phyloP scores from a whole-genome alignment of 2,797 vertebrate genomes.

The Fistularia commersonii region DNA sequence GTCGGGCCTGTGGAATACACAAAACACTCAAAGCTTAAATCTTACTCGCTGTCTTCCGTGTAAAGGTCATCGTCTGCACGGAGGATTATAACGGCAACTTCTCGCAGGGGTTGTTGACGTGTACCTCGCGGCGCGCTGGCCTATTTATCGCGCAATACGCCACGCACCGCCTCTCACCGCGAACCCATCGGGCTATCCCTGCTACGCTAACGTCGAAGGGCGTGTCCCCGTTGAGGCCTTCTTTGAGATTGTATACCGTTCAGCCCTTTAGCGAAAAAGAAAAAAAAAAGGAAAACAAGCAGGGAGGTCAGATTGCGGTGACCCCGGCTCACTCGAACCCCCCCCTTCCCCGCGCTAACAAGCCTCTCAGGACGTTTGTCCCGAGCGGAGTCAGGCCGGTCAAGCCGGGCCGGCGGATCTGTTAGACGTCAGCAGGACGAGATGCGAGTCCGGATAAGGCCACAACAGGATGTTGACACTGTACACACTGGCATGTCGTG shows the following conservation, averaged over 20 bases:
- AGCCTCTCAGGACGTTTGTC: too few relatives aligned
- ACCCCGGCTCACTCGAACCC: background rate
- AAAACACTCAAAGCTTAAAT: too few relatives aligned
- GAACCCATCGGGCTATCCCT: too few relatives aligned
- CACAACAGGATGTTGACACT: constrained; percentile 54
- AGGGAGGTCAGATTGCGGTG: constrained; percentile 14
- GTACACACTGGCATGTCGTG: constrained; percentile 52
- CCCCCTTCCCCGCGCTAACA: background rate
- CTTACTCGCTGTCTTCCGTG: too few relatives aligned
- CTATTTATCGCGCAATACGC: too few relatives aligned
- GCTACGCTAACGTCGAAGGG: constrained; percentile 16
- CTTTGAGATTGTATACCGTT: constrained; percentile 33
- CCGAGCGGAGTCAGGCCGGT: background rate
- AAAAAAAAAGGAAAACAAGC: constrained; percentile 1
- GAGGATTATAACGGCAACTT: too few relatives aligned
- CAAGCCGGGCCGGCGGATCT: constrained; percentile 7
- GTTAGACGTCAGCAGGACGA: constrained; percentile 24
- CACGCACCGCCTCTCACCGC: too few relatives aligned
- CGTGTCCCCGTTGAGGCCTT: constrained; percentile 25
- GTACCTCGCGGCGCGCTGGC: too few relatives aligned
- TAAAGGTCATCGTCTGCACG: too few relatives aligned
- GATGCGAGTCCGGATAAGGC: constrained; percentile 29
- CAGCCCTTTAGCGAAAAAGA: constrained; percentile 4
- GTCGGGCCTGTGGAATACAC: constrained; percentile 32
- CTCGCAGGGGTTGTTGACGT: too few relatives aligned